phyloP scores from a whole-genome alignment of 2,797 vertebrate genomes.

The Orientallactaga sibirica region DNA sequence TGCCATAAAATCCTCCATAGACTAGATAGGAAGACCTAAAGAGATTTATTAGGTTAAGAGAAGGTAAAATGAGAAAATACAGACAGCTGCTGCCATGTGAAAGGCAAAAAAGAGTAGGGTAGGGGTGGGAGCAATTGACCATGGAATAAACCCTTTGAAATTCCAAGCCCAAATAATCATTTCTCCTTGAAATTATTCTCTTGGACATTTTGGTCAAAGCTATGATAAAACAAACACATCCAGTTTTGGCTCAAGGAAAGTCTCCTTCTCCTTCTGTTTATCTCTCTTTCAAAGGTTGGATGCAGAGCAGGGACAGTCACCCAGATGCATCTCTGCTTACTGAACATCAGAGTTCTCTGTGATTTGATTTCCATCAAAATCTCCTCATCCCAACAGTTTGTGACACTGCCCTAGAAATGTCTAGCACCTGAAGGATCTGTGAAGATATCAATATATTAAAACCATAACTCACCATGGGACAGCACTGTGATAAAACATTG shows the following conservation, averaged over 20 bases:
- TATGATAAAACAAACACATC: neutral
- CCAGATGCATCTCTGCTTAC: neutral
- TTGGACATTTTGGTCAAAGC: neutral
- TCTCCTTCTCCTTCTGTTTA: neutral
- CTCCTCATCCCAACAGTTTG: neutral
- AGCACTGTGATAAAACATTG: slow-evolving; percentile 44
- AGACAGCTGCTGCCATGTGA: no score
- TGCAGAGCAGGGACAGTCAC: neutral
- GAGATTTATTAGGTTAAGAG: no score
- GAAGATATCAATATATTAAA: slow-evolving; percentile 53
- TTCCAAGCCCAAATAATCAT: neutral
- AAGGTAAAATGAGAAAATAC: no score
- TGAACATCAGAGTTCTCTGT: neutral
- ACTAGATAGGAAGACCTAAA: no score
- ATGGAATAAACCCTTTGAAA: neutral
- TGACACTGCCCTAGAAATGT: neutral
- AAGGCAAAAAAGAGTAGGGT: no score
- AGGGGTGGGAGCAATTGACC: neutral
- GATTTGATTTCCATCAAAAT: neutral
- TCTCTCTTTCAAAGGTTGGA: neutral
- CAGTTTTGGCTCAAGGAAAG: neutral
- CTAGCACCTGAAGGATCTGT: neutral
- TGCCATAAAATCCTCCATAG: no score
- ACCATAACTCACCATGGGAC: slow-evolving; percentile 58
- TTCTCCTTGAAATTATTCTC: neutral